These are phyloP conservation scores for Priocnemis perturbator DNA, from an alignment of 2,888 invertebrate genomes.

Conservation along the genomic window DNA sequence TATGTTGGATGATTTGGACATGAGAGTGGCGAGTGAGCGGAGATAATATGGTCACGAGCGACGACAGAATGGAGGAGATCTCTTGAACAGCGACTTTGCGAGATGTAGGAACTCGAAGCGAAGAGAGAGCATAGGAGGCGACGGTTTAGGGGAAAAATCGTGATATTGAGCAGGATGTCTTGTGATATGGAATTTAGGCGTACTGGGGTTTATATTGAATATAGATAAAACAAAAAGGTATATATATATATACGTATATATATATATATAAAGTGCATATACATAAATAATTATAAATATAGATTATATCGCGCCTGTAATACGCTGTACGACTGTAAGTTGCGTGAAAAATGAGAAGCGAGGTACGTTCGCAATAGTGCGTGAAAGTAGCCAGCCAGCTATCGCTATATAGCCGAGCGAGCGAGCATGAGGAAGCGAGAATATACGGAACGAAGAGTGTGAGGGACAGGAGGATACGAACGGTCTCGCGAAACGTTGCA, in stretches of 20 bases:
- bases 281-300: conserved; percentile 50
- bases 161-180: conserved; percentile 68
- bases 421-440: background rate
- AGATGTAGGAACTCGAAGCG: too few species aligned
- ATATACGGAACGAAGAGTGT: conserved; percentile 16
- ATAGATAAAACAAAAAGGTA: conserved; percentile 48
- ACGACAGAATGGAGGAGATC: too few species aligned
- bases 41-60: too few species aligned
- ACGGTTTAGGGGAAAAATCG: conserved; percentile 44
- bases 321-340: conserved; percentile 27
- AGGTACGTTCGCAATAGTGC: conserved; percentile 26
- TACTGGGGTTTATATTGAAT: conserved; percentile 55
- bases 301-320: conserved; percentile 40
- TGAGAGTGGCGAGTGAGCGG: too few species aligned
- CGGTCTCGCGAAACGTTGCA: conserved; percentile 42
- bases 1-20: too few species aligned
- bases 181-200: conserved; percentile 64
- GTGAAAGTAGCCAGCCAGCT: conserved; percentile 27
- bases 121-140: too few species aligned
- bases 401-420: background rate
- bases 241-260: conserved; percentile 44
- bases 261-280: conserved; percentile 49
- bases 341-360: conserved; percentile 5
- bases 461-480: conserved; percentile 20
- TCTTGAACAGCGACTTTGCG: too few species aligned